Conservation (phyloP, 2,888 invertebrate genomes). For the Julus scanicus region DNA sequence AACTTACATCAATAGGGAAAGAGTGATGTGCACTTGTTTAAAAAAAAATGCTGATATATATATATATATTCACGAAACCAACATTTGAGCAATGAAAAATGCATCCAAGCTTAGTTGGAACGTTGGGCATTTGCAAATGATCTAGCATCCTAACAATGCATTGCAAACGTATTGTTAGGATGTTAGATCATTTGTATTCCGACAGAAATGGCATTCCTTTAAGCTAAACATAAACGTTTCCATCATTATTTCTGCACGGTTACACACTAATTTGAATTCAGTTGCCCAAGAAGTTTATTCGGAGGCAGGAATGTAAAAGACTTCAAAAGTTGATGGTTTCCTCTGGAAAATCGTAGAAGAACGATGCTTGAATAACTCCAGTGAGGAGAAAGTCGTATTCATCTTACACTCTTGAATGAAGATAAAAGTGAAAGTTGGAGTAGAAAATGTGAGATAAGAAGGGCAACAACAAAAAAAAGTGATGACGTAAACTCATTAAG, state of each 20-base stretch:
- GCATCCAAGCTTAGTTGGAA: not conserved
- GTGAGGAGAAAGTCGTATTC: conserved; percentile 23
- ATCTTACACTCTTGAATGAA: conserved; percentile 50
- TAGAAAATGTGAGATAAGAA: conserved; percentile 52
- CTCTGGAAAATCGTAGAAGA: not conserved
- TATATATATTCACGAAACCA: not conserved
- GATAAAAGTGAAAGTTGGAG: conserved; percentile 48
- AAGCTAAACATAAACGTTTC: conserved; percentile 50
- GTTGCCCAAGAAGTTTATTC: conserved; percentile 49
- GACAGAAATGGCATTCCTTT: conserved; percentile 50
- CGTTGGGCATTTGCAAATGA: conserved; percentile 24
- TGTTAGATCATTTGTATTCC: conserved; percentile 51
- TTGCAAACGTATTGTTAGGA: conserved; percentile 25
- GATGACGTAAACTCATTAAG: conserved; percentile 48
- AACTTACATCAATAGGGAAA: not conserved
- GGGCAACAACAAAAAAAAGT: conserved; percentile 25
- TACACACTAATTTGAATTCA: conserved; percentile 52
- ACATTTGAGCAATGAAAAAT: conserved; percentile 31
- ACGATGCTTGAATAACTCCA: conserved; percentile 50
- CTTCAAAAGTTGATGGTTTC: conserved; percentile 48
- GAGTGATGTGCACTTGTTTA: not conserved
- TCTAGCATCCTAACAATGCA: conserved; percentile 24
- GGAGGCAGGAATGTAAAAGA: conserved; percentile 8
- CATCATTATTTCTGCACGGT: conserved; percentile 52
- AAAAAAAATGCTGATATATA: not conserved